Percentiles rank a stretch among this genome's conserved stretches.
Evolutionary conservation across 2,113 vertebrate species (phyloP).

Genomic region (Geothlypis trichas): DNA sequence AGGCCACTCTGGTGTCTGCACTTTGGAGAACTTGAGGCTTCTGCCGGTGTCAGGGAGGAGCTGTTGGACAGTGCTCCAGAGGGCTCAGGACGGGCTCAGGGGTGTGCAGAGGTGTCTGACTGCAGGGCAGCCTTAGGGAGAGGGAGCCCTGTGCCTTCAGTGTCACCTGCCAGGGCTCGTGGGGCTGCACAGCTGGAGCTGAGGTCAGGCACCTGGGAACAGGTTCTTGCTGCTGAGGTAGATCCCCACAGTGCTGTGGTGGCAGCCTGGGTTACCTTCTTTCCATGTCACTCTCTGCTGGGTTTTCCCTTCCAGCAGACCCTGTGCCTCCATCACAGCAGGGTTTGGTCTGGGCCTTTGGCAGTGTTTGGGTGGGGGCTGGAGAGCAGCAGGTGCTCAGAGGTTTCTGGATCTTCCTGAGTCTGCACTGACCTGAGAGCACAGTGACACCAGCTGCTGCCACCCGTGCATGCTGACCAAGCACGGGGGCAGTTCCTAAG

Average conservation of each 20-base stretch:
- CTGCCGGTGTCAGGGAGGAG: background rate
- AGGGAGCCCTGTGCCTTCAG: background rate
- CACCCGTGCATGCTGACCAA: rapidly evolving
- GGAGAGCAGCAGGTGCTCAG: background rate
- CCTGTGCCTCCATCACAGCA: background rate
- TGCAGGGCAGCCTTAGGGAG: background rate
- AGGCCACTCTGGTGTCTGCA: rapidly evolving
- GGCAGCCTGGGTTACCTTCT: background rate
- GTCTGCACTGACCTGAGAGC: background rate
- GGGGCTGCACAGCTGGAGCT: background rate
- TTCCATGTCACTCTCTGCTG: rapidly evolving
- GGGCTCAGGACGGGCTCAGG: rapidly evolving
- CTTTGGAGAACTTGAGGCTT: background rate
- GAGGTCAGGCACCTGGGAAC: background rate
- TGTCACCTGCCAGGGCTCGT: background rate
- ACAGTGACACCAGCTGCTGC: background rate
- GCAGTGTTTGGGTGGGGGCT: rapidly evolving
- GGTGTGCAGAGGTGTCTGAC: background rate
- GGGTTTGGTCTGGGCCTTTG: background rate
- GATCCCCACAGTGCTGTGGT: background rate
- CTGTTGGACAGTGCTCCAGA: rapidly evolving
- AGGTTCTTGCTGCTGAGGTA: background rate
- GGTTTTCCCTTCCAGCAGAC: background rate
- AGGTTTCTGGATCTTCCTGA: background rate
- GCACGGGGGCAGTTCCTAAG: background rate